Base-by-base conservation (phyloP, 35 echinoderm and acorn worm genomes). In the Ophioderma brevispina region DNA sequence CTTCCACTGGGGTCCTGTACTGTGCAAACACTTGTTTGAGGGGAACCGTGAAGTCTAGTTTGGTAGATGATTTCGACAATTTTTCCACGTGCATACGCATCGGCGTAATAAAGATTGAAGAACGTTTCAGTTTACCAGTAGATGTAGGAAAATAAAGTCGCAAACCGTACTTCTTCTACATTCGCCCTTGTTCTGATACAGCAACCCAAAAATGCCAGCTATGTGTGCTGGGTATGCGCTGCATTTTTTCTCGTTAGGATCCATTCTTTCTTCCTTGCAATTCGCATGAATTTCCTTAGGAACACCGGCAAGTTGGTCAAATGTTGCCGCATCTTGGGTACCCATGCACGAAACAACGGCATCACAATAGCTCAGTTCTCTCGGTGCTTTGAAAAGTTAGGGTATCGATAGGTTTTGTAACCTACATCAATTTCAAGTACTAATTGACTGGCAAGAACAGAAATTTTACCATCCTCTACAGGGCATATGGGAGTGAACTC, bases 301-400 rank as follows among this genome's bases (percentile, higher is more conserved):
- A 14, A 85, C 83, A 21, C 46, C 81, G 25, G 83, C 83, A 17
- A 85, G 33, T 40, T 85, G 83, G 37, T 85, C 55, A 33, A 85
- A 85, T 21, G 83, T 59, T 18, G 17, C 52, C 0, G 1, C 19
- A 31, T 0, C 0, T 35, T 85, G 28, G 15, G 83, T 40, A 1
- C 83, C 83, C 36, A 85, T 32, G 21, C 35, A 14, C 0, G 23
- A 17, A 17, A 63, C 0, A 2, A 85, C 4, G 28, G 0, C 31
- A 39, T 85, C 83, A 85, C 63, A 85, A 1, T 75, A n/a, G 36
- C 49, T 25, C 35, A 85, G 70, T 1, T 85, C 83, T 35, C 83
- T 59, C 33, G 83, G 83, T 35, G 35, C 83, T 38, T 85, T 35
- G 34, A 36, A 85, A 11, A 85, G 21, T 17, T 85, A 85, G 1